Conservation (phyloP, 1,140 invertebrate species). For the Drosophila willistoni region DNA sequence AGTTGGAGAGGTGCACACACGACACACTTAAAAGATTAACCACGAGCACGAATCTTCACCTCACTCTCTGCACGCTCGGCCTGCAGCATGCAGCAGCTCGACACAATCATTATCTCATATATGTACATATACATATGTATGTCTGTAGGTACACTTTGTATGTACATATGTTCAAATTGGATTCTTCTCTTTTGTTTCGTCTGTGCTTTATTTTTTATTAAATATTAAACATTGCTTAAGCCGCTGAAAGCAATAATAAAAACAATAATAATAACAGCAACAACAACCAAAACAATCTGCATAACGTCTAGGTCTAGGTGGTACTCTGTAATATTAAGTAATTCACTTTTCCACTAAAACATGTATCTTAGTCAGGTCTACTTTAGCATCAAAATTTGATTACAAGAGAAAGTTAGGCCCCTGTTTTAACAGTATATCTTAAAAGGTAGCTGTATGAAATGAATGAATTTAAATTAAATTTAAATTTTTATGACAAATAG, state of each 20-base stretch:
- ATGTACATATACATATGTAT: conserved; percentile 18
- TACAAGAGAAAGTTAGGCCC: too few species aligned
- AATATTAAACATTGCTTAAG: conserved; percentile 76
- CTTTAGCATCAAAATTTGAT: too few species aligned
- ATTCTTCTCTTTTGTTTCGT: conserved; percentile 53
- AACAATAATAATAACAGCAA: conserved; percentile 47
- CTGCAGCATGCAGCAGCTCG: conserved; percentile 21
- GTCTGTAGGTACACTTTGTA: too few species aligned
- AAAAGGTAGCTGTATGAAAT: too few species aligned
- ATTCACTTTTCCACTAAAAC: too few species aligned
- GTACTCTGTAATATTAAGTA: not conserved
- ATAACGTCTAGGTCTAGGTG: not conserved
- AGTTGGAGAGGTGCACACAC: conserved; percentile 22
- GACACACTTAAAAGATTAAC: conserved; percentile 78
- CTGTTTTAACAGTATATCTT: too few species aligned
- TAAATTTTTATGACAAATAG: too few species aligned
- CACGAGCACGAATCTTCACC: conserved; percentile 57
- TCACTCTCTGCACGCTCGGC: conserved; percentile 25
- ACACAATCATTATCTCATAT: conserved; percentile 22
- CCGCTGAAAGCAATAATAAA: conserved; percentile 45
- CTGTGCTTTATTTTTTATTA: conserved; percentile 67
- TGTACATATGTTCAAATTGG: conserved; percentile 44
- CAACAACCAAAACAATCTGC: not conserved
- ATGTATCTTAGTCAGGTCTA: too few species aligned
- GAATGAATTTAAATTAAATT: too few species aligned